These are phyloP conservation scores for Eupeodes corollae DNA, from an alignment of 1,140 invertebrate genomes.

Conservation along the genomic window DNA sequence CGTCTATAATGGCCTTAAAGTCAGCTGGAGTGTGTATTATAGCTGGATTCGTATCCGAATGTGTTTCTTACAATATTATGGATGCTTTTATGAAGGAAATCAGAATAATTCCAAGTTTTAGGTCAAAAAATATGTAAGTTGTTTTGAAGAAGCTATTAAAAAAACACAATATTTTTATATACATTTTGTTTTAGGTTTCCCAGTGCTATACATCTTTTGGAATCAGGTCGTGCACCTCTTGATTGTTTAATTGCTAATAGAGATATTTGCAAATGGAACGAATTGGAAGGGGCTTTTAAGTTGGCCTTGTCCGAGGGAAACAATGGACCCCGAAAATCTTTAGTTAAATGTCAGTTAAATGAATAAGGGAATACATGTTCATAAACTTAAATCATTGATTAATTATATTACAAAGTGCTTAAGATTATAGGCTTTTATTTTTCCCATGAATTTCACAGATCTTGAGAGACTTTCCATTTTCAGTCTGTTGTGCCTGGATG, in stretches of 20 bases:
- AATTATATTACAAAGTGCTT: too few relatives aligned
- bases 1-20: conserved; percentile 24
- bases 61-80: conserved; percentile 25
- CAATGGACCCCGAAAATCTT: conserved; percentile 16
- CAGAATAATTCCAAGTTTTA: conserved; percentile 22
- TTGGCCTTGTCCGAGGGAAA: conserved; percentile 21
- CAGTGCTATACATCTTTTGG: conserved; percentile 21
- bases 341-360: conserved; percentile 14
- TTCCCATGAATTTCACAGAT: too few relatives aligned
- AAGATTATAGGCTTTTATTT: too few relatives aligned
- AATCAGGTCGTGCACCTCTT: conserved; percentile 17
- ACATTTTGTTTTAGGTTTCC: conserved; percentile 17
- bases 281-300: conserved; percentile 16
- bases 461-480: too few relatives aligned
- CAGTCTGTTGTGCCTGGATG: too few relatives aligned
- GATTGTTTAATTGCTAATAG: conserved; percentile 14
- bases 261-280: conserved; percentile 8
- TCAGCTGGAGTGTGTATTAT: conserved; percentile 22
- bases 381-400: too few relatives aligned
- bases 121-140: conserved; percentile 25
- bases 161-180: too few relatives aligned
- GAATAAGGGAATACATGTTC: too few relatives aligned
- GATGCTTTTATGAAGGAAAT: conserved; percentile 32
- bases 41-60: conserved; percentile 23
- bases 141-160: too few relatives aligned